Evolutionary conservation across 2,797 vertebrate genomes (phyloP).

Genomic region (Sebastes oblongus): DNA sequence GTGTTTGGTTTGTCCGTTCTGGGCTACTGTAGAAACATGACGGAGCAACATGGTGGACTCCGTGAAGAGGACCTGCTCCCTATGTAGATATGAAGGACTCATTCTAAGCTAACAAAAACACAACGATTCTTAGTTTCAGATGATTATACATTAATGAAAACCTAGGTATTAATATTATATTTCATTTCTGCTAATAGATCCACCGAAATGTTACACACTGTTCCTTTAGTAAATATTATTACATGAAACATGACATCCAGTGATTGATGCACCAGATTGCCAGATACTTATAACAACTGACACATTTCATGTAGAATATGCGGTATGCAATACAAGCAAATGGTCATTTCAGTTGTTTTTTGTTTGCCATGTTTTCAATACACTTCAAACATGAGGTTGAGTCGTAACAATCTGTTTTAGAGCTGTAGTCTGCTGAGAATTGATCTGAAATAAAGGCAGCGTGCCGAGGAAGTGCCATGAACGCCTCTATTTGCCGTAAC

Average conservation of each 20-base stretch:
- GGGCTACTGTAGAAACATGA: no score
- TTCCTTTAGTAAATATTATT: neutral
- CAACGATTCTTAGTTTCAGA: no score
- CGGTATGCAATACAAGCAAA: neutral
- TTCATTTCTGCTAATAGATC: no score
- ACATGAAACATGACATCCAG: neutral
- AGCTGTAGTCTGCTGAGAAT: neutral
- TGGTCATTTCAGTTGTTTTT: neutral
- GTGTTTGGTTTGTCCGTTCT: no score
- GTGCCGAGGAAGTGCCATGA: neutral
- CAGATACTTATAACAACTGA: neutral
- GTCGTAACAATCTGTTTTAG: neutral
- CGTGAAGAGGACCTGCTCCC: fast-evolving
- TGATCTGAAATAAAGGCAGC: neutral
- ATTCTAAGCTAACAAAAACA: no score
- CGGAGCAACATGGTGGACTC: no score
- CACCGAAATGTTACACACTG: neutral
- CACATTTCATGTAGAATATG: neutral
- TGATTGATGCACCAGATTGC: neutral
- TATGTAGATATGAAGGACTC: no score
- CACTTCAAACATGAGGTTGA: neutral
- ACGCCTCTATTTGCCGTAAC: neutral
- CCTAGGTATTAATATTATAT: no score
- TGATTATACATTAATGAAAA: no score
- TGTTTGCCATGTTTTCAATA: neutral